Base-by-base conservation (phyloP, 2,797 vertebrate genomes). In the Denticeps clupeoides region DNA sequence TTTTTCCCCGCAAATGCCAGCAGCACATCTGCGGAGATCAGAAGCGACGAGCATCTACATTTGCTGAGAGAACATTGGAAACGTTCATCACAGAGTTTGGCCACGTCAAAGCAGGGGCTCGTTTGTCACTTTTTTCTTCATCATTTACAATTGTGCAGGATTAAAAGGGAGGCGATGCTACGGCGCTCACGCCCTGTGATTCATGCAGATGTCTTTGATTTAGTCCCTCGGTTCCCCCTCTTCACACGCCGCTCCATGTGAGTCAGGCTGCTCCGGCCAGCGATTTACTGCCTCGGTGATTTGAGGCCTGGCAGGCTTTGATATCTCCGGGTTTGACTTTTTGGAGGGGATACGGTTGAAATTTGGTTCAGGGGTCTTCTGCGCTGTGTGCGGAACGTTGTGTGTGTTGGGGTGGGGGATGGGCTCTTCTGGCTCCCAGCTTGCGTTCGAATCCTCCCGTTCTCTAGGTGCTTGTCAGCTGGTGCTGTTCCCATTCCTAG, bases 121-220 rank as follows among this genome's bases (percentile, higher is more conserved):
- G 15, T 35, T 35, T 37, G 33, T 37, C 33, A 37, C 37, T 37
- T 37, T 37, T 37, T 15, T 37, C 16, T 16, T 37, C 15, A 9
- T 37, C 33, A 19, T 37, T 37, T 37, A 15, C 16, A 37, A 37
- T 18, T 37, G 16, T 33, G 33, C 3, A 7, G 32, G 32, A 35
- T 5, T 12, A 8, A 10, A 15, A 37, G 33, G 7, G 15, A 37
- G 15, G 15, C 16, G 32, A 33, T 9, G 15, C 8, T 33, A 37
- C 37, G 33, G 37, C 33, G 37, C 33, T 37, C 45, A 37, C 22
- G 31, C 33, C 45, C 23, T 18, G 13, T 38, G 46, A 49, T 65
- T 45, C 47, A 60, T 58, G 64, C 73, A 66, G 49, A 68, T 65
- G 62, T 67, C 44, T 64, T 56, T 53, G 57, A 70, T 71, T 48